These are phyloP conservation scores for Pithys albifrons DNA, from an alignment of 2,113 vertebrate genomes.

Conservation along the genomic window DNA sequence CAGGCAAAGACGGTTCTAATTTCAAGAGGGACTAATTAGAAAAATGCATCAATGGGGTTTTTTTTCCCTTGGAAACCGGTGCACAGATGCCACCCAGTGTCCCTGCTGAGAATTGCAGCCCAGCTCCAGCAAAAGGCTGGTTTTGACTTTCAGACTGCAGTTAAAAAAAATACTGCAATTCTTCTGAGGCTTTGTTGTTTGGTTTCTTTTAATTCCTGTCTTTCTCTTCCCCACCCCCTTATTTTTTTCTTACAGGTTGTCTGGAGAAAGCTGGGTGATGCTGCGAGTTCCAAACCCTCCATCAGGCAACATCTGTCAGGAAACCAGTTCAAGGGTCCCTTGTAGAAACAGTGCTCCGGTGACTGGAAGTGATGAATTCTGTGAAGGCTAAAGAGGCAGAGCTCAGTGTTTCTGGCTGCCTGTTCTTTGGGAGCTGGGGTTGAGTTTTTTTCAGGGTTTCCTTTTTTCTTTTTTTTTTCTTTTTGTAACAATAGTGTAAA, in stretches of 20 bases:
- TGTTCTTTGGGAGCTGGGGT: neutral
- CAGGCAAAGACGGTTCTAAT: conserved; percentile 54
- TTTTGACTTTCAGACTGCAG: neutral
- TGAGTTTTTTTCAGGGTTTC: conserved; percentile 36
- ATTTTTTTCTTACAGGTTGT: conserved; percentile 83
- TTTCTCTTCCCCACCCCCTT: neutral
- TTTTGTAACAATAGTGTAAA: conserved; percentile 72
- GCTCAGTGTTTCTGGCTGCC: conserved; percentile 30
- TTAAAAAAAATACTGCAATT: neutral
- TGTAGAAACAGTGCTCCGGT: conserved; percentile 70
- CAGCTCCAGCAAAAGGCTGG: neutral
- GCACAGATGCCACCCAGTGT: conserved; percentile 38
- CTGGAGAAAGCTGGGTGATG: conserved; percentile 96
- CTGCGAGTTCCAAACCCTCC: conserved; percentile 93
- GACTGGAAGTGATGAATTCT: neutral
- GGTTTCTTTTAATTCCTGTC: neutral
- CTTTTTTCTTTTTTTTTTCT: neutral
- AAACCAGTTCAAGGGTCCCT: conserved; percentile 98
- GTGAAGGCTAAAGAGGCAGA: conserved; percentile 25
- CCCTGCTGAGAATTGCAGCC: neutral
- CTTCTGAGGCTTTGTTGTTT: neutral
- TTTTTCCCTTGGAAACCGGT: neutral
- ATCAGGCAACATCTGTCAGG: conserved; percentile 96
- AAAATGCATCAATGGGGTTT: neutral
- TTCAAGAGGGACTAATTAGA: conserved; percentile 50